Evolutionary conservation across 2,113 vertebrate genomes (phyloP), one percentile per base, ranked within the genome.

Genomic region (Gavialis gangeticus): DNA sequence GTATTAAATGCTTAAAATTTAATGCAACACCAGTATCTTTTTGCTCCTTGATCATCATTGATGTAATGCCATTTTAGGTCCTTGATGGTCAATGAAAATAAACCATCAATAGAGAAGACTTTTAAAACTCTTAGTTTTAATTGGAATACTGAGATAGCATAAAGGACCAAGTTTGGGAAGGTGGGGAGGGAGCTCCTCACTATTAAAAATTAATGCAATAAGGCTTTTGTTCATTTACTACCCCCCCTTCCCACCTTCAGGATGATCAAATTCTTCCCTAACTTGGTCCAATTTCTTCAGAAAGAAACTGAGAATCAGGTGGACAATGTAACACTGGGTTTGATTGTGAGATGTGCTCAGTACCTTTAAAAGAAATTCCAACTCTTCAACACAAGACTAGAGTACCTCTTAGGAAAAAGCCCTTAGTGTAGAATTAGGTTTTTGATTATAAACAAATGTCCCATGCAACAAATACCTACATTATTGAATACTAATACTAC

Each of bases 391-490:
- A 89, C 82, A 89, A 64, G 14, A 94, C 58, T 3, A 93, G 81
- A 90, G 58, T 77, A 24, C 4, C 15, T 71, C 67, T 34, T 21
- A 92, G 75, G 89, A 95, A 96, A 94, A 95, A 96, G 88, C 89
- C 89, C 2, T 0, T 95, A 89, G 85, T 87, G 75, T 91, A 92
- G 92, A 95, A 96, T 95, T 96, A 95, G 19, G 21, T 27, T 89
- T 85, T 24, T 92, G 83, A 95, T 91, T 92, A 89, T 88, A 92
- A 89, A 86, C 92, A 46, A 46, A 46, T 46, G 9, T 46, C 46
- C 46, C 46, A 46, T 46, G 46, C 46, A 46, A 46, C 46, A 46
- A 37, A 71, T 34, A 71, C 19, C 19, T 37, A 37, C 46, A 46
- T 46, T 46, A 46, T 46, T 46, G 46, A 46, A 46, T 46, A 46